phyloP scores from a whole-genome alignment of 1,140 invertebrate species.

The Drosophila sproati region DNA sequence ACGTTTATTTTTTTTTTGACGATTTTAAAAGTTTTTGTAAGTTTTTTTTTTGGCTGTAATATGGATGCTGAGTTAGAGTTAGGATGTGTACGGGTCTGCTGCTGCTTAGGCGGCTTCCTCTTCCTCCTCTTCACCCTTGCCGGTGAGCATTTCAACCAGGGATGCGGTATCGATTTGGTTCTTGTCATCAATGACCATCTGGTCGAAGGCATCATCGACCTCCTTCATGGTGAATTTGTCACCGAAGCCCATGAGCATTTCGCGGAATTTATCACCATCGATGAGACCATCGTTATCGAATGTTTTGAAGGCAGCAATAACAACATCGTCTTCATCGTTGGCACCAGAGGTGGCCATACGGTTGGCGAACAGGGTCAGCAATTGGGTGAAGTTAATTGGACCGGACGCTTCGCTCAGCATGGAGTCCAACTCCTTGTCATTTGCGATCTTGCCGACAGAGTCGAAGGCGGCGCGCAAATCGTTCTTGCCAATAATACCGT shows the following conservation, averaged over 20 bases:
- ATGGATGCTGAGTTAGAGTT: slow-evolving; percentile 82
- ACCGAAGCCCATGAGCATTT: slow-evolving; percentile 97
- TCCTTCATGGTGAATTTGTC: slow-evolving; percentile 97
- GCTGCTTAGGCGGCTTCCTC: slow-evolving; percentile 87
- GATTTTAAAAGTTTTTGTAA: slow-evolving; percentile 70
- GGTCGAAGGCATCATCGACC: slow-evolving; percentile 97
- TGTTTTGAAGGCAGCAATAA: slow-evolving; percentile 97
- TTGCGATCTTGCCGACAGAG: slow-evolving; percentile 94
- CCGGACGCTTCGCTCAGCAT: slow-evolving; percentile 96
- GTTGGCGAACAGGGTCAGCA: slow-evolving; percentile 95
- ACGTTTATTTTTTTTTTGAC: slow-evolving; percentile 83
- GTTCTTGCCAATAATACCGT: slow-evolving; percentile 98
- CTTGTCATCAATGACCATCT: slow-evolving; percentile 96
- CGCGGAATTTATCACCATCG: slow-evolving; percentile 95
- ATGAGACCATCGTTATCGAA: slow-evolving; percentile 97
- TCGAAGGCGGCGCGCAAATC: slow-evolving; percentile 98
- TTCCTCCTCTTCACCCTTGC: slow-evolving; percentile 91
- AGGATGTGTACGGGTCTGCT: slow-evolving; percentile 70
- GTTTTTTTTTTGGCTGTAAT: slow-evolving; percentile 52
- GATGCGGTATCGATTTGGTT: slow-evolving; percentile 96
- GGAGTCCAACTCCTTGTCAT: slow-evolving; percentile 95
- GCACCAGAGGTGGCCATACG: slow-evolving; percentile 92
- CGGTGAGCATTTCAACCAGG: slow-evolving; percentile 94
- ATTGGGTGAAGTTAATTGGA: slow-evolving; percentile 97
- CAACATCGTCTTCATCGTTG: slow-evolving; percentile 96